Evolutionary conservation across 2,797 vertebrate genomes (phyloP).

Genomic region (Myoxocephalus aenaeus): DNA sequence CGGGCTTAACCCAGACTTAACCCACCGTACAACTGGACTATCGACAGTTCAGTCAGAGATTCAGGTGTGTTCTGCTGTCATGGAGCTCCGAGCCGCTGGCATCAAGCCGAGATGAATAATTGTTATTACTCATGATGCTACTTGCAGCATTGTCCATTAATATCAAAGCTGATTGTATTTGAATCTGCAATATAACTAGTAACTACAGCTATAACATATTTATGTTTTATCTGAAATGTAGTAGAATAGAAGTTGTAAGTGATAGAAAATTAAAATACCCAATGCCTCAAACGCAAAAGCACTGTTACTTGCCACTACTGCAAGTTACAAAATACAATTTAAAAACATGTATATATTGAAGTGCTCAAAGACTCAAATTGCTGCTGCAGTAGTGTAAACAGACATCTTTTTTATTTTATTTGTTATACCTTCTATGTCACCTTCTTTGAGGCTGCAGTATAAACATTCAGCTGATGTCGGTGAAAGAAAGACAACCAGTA

Average conservation of each 20-base stretch:
- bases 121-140: background rate
- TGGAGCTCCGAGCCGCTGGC: background rate
- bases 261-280: background rate
- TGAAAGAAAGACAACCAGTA: background rate
- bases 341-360: background rate
- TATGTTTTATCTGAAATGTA: background rate
- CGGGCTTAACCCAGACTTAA: background rate
- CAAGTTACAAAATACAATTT: background rate
- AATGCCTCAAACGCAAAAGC: background rate
- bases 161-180: background rate
- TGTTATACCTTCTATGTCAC: background rate
- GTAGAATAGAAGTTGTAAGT: background rate
- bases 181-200: background rate
- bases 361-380: background rate
- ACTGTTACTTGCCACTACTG: background rate
- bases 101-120: background rate
- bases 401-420: background rate
- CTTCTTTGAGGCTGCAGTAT: background rate
- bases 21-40: background rate
- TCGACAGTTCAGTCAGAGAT: background rate
- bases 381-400: constrained; percentile 4
- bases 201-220: background rate
- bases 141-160: background rate
- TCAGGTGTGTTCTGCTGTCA: background rate
- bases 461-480: background rate